Evolutionary conservation across 2,113 vertebrate species (phyloP).

Genomic region (Semnopithecus entellus): DNA sequence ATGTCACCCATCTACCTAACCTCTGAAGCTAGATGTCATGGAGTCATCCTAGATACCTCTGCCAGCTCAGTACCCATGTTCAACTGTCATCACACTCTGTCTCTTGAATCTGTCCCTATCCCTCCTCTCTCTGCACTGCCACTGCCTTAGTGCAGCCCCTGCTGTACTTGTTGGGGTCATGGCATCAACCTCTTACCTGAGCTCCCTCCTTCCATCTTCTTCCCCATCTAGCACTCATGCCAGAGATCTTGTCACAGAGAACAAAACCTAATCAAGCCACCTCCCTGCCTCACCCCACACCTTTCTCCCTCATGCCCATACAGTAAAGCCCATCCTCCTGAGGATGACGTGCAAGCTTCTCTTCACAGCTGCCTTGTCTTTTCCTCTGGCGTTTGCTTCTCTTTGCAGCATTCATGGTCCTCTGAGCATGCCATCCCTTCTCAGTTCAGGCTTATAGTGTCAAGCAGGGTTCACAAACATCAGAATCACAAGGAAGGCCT

Average conservation of each 20-base stretch:
- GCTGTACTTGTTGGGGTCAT: background rate
- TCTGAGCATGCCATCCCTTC: background rate
- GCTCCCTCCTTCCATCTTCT: background rate
- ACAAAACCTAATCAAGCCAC: background rate
- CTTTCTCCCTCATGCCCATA: background rate
- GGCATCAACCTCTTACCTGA: background rate
- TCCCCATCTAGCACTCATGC: background rate
- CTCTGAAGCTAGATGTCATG: background rate
- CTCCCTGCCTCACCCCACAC: background rate
- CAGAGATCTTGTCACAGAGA: background rate
- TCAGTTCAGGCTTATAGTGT: background rate
- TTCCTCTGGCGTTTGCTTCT: background rate
- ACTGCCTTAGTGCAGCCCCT: background rate
- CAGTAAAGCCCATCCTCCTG: background rate
- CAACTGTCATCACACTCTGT: background rate
- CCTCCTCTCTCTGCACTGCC: background rate
- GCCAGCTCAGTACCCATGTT: background rate
- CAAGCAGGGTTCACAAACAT: background rate
- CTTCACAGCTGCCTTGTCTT: background rate
- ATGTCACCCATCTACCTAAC: background rate
- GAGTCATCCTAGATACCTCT: background rate
- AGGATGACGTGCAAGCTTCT: background rate
- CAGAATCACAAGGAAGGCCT: background rate
- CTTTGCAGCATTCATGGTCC: background rate
- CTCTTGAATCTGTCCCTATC: background rate